Percentiles rank a stretch among this genome's conserved stretches.
phyloP scores from a whole-genome alignment of 2,888 invertebrate species.

The Nephrocerus scutellatus region DNA sequence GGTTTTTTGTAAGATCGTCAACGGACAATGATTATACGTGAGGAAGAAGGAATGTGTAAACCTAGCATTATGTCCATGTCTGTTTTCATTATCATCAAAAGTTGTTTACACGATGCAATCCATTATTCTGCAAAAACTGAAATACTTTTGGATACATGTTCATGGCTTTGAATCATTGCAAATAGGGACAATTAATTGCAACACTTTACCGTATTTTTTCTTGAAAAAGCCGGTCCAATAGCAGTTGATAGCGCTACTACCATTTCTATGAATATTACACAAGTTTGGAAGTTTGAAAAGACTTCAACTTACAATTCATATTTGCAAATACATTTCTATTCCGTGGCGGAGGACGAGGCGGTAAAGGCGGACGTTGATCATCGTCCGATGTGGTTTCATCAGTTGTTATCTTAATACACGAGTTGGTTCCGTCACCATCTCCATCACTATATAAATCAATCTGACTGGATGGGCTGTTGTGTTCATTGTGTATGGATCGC shows the following conservation, averaged over 20 bases:
- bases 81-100: too few relatives aligned
- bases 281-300: constrained; percentile 4
- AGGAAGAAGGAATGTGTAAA: too few relatives aligned
- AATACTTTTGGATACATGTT: too few relatives aligned
- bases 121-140: too few relatives aligned
- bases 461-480: constrained; percentile 26
- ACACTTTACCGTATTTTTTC: too few relatives aligned
- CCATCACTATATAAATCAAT: constrained; percentile 40
- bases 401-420: constrained; percentile 32
- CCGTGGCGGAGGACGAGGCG: constrained; percentile 43
- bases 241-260: neutral
- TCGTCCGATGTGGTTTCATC: constrained; percentile 32
- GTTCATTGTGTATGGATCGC: constrained; percentile 21
- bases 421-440: constrained; percentile 27
- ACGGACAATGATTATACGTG: too few relatives aligned
- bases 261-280: neutral
- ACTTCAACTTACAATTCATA: constrained; percentile 25
- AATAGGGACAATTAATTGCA: constrained; percentile 11
- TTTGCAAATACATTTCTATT: constrained; percentile 24
- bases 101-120: too few relatives aligned
- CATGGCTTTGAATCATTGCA: too few relatives aligned
- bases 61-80: too few relatives aligned
- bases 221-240: constrained; percentile 10
- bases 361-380: constrained; percentile 44
- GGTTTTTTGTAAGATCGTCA: too few relatives aligned